These are phyloP conservation scores for Philhelius pedissequus DNA, from an alignment of 2,888 invertebrate genomes.

Conservation along the genomic window DNA sequence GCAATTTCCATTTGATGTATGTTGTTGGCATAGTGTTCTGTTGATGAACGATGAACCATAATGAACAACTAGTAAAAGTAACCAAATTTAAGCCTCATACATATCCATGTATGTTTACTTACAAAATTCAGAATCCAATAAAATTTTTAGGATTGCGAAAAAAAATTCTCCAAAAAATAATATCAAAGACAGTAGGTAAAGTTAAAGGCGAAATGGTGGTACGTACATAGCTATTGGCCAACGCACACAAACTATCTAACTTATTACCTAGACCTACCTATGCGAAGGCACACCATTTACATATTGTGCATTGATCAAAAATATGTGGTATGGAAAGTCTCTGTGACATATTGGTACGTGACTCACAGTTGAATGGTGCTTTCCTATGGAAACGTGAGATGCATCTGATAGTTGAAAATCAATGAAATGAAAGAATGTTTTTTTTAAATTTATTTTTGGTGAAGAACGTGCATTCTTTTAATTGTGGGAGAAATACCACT, in stretches of 20 bases:
- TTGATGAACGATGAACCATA: background rate
- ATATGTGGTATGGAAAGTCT: constrained; percentile 54
- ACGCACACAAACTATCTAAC: background rate
- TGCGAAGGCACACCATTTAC: background rate
- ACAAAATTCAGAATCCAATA: background rate
- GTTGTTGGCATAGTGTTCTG: background rate
- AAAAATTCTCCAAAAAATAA: background rate
- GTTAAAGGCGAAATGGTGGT: background rate
- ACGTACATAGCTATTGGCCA: no score
- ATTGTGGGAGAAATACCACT: background rate
- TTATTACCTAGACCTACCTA: background rate
- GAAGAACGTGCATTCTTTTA: background rate
- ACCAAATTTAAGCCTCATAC: background rate
- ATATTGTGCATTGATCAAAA: constrained; percentile 13
- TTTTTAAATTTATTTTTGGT: no score
- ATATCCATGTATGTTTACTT: background rate
- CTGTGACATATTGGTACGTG: constrained; percentile 41
- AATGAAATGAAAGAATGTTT: constrained; percentile 27
- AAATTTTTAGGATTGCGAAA: background rate
- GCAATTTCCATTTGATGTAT: constrained; percentile 12
- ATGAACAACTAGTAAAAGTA: background rate
- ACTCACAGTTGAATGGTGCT: constrained; percentile 4
- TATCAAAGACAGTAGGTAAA: no score
- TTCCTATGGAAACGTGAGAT: constrained; percentile 34
- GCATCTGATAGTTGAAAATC: constrained; percentile 23